A percentile compares a stretch with the other conserved stretches of the same genome.
Evolutionary conservation across 2,888 invertebrate species (phyloP).

Genomic region (Trissoscelio sp.): DNA sequence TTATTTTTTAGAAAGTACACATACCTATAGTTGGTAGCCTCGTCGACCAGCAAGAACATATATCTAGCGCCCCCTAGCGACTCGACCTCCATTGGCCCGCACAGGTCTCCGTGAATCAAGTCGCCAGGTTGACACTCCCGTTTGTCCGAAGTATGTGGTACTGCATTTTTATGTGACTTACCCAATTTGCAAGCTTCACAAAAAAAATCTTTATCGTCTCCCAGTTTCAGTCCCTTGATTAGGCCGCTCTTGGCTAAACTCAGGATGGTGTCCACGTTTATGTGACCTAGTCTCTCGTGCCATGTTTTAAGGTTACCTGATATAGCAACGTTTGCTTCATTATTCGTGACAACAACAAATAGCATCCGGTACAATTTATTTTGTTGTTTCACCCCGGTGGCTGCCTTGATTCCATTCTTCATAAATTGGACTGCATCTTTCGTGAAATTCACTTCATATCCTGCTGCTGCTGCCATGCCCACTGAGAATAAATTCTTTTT

Average conservation of each 20-base stretch:
- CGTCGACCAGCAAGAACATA: slow-evolving; percentile 21
- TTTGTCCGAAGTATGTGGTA: not conserved
- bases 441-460: not conserved
- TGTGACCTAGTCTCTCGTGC: slow-evolving; percentile 67
- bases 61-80: slow-evolving; percentile 66
- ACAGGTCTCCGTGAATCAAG: slow-evolving; percentile 51
- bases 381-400: slow-evolving; percentile 18
- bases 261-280: not conserved
- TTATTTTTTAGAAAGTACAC: slow-evolving; percentile 66
- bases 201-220: slow-evolving; percentile 17
- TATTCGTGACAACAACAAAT: not conserved
- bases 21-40: slow-evolving; percentile 47
- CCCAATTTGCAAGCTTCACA: slow-evolving; percentile 41
- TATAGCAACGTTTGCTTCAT: slow-evolving; percentile 40
- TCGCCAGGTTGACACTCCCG: slow-evolving; percentile 47
- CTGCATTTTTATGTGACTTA: slow-evolving; percentile 26
- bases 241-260: not conserved
- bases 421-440: not conserved
- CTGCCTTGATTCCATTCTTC: not conserved
- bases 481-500: slow-evolving; percentile 60
- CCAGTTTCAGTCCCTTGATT: not conserved
- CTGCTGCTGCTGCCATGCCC: not conserved
- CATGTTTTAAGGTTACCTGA: slow-evolving; percentile 44
- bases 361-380: slow-evolving; percentile 1
- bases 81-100: slow-evolving; percentile 52